Evolutionary conservation across 2,888 invertebrate genomes (phyloP), one percentile per base, ranked within the genome.

Genomic region (Drosophila colorata): DNA sequence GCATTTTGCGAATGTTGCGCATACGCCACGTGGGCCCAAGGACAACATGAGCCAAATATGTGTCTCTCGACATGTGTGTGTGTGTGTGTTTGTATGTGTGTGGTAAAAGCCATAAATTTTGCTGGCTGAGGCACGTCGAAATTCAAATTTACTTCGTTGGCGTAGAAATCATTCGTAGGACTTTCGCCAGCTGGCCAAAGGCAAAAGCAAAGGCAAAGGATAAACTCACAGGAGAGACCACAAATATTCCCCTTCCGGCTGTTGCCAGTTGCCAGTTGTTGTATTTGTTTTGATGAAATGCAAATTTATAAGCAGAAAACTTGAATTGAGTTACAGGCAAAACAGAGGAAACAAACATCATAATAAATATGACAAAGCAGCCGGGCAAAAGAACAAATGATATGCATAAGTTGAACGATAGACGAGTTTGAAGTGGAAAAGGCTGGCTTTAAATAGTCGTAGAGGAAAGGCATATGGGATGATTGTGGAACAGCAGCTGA

Each of bases 241-340:
- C 38, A 69, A 56, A 38, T 11, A 64, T 20, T 65, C 53, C 20
- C 48, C 57, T 25, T 59, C 63, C 51, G 41, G 44, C 35, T 60
- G 64, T 58, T 73, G 48, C 33, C 35, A 11, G 53, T 56, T 63
- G 20, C 20, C 20, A 20, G 20, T 20, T 20, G 56, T 60, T 74
- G 41, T 57, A 33, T 64, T 52, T 49, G 59, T 51, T 52, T 53
- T 68, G 66, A 80, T 83, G 63, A 71, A 82, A 82, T 87, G 85
- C 81, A 87, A 87, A 81, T 81, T 84, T 87, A 60, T 60, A 44
- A 71, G 56, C 59, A 67, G 48, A 67, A 74, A 82, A 84, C 78
- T 78, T 68, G 60, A 71, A 84, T 67, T 71, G 64, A 63, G 69
- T 60, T 78, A 37, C 48, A 41, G 18, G 23, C 43, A 58, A 61